Evolutionary conservation across 2,888 invertebrate genomes (phyloP), one percentile per base, ranked within the genome.

Genomic region (Embidobia sp.): DNA sequence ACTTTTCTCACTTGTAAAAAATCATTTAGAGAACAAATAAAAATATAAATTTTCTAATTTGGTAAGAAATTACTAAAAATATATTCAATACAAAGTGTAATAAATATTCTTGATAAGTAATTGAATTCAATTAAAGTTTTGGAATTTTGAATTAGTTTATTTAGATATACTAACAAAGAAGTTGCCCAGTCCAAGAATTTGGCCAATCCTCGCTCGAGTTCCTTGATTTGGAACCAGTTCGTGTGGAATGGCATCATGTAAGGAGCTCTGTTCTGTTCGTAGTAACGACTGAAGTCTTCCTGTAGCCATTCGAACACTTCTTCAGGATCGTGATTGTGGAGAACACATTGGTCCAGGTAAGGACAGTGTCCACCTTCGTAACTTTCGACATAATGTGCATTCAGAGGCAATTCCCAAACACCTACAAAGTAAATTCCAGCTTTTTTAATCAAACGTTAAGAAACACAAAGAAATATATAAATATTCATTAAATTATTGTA

Each of bases 191-290:
- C 94, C 69, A 97, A 90, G 90, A 97, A 97, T 89, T 96, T 96
- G 82, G 95, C 94, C 1, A 97, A 90, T 13, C 97, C 97, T 69
- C 91, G 91, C 86, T 96, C 96, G 7, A 96, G 90, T 83, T 93
- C 95, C 85, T 95, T 96, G 82, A 94, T 96, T 88, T 95, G 96
- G 92, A 98, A 98, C 98, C 98, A 98, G 90, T 97, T 97, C 0
- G 98, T 97, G 87, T 98, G 98, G 93, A 97, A 95, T 0, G 97
- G 94, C 96, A 97, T 96, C 96, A 97, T 96, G 89, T 97, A 97
- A 0, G 97, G 96, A 0, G 97, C 96, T 77, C 95, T 92, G 88
- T 97, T 97, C 88, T 96, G 96, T 22, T 95, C 94, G 85, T 96
- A 97, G 88, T 95, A 92, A 18, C 96, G 91, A 75, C 92, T 92